Evolutionary conservation across 1,140 invertebrate genomes (phyloP).

Genomic region (Platyura marginata): DNA sequence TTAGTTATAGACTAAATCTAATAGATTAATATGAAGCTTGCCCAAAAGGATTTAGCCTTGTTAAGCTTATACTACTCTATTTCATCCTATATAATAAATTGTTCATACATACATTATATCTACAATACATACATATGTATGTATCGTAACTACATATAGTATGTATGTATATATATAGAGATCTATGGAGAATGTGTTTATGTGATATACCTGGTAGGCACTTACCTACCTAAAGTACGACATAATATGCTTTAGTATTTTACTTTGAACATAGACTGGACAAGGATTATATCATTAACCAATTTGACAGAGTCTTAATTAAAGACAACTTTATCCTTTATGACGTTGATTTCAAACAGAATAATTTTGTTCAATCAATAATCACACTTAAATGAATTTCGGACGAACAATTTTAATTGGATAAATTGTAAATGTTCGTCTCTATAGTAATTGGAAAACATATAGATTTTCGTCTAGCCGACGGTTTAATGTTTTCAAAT

Average conservation of each 20-base stretch:
- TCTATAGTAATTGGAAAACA: no score
- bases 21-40: no score
- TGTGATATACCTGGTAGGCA: background rate
- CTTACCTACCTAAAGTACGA: background rate
- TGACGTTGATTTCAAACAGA: background rate
- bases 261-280: background rate
- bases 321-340: background rate
- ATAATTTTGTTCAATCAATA: background rate
- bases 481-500: no score
- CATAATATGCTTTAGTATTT: background rate
- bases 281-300: conserved; percentile 1
- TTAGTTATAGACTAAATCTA: background rate
- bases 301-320: background rate
- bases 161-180: background rate
- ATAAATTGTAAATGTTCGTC: no score
- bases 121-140: background rate
- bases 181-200: background rate
- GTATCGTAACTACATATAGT: background rate
- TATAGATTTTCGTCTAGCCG: no score
- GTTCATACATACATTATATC: background rate
- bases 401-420: no score
- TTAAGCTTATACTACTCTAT: background rate
- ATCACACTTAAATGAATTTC: background rate
- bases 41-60: no score
- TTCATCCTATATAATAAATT: background rate